Evolutionary conservation across 2,797 vertebrate species (phyloP).

Genomic region (Telmatherina bonti): DNA sequence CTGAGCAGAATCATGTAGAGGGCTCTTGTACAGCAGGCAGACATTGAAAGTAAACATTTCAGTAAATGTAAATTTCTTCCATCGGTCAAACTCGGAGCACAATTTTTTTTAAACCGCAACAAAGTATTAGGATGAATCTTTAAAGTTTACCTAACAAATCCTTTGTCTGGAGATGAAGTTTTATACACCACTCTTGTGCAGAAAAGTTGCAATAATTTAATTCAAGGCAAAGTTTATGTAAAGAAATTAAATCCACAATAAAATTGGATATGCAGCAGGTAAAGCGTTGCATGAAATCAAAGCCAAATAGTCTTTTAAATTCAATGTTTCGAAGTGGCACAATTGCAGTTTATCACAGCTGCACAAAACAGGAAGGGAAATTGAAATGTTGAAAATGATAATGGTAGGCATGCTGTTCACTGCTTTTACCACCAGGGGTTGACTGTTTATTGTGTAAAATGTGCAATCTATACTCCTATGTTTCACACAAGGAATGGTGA

Average conservation of each 20-base stretch:
- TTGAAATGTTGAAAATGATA: not conserved
- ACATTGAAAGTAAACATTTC: not conserved
- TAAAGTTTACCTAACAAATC: not conserved
- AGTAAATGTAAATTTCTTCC: no score
- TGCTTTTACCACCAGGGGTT: conserved; percentile 54
- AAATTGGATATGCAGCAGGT: no score
- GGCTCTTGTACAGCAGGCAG: not conserved
- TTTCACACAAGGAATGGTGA: conserved; percentile 19
- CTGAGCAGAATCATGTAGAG: not conserved
- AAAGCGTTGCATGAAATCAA: not conserved
- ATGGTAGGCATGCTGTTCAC: conserved; percentile 17
- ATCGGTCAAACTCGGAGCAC: no score
- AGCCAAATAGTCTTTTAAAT: no score
- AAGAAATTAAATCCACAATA: no score
- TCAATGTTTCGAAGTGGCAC: not conserved
- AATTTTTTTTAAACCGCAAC: no score
- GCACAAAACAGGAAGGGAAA: not conserved
- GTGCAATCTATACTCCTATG: not conserved
- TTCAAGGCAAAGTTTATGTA: no score
- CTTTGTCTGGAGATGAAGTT: not conserved
- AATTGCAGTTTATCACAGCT: not conserved
- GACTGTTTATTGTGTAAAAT: conserved; percentile 25
- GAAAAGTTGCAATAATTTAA: no score
- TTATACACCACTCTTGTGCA: no score
- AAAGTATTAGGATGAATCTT: not conserved